Evolutionary conservation across 2,797 vertebrate genomes (phyloP), one percentile per base, ranked within the genome.

Genomic region (Heterohyrax brucei): DNA sequence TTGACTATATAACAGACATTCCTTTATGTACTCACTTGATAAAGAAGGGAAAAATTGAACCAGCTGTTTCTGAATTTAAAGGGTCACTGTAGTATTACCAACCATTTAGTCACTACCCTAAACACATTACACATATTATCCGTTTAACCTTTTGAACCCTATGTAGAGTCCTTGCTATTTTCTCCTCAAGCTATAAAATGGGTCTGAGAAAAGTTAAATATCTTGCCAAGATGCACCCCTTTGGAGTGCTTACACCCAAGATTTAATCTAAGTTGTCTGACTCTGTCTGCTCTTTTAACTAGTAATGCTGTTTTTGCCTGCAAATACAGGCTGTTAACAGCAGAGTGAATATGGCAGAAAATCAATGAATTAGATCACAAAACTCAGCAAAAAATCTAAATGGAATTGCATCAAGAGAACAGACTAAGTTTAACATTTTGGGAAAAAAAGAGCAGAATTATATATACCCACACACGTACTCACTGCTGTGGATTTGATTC

Each of bases 331-430:
- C 26, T 50, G 59, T 82, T 83, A 44, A 91, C 82, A 93, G 70
- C 46, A 72, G 24, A 53, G 30, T 78, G 72, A 78, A 76, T 77
- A 62, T 77, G 59, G 46, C 44, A 86, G 24, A 75, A 93, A 76
- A 87, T 78, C 88, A 91, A 24, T 30, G 53, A 78, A 73, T 87
- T 77, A 83, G 81, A 61, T 76, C 59, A 77, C 48, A 79, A 76
- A 93, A 77, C 44, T 46, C 76, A n/a, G 3, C 10, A 18, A 30
- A 30, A 92, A 93, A 78, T 87, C 64, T 24, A 94, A 83, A 76
- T 14, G 62, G 48, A 86, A 68, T 18, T 73, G 1, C 44, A 79
- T 78, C 26, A 78, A 95, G 68, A 83, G 50, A 9, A 33, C 70
- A 77, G n/a, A 76, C 56, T 64, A 68, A 30, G 30, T n/a, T 68